Conservation (phyloP, 2,888 invertebrate species). For the Nebria salina region DNA sequence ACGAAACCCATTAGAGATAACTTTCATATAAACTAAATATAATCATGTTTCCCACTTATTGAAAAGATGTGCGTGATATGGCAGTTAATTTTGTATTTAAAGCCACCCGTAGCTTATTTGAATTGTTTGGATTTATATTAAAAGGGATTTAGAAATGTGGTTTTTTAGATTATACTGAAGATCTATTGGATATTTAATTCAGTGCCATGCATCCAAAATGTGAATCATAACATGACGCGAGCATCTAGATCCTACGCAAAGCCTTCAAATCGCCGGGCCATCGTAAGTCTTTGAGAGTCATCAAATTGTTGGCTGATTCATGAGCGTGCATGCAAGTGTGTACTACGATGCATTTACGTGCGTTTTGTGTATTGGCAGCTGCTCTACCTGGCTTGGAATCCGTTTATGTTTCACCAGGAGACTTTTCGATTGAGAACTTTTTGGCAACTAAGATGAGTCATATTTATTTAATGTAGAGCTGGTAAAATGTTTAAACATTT, state of each 20-base stretch:
- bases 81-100: no score
- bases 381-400: not conserved
- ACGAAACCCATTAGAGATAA: no score
- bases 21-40: no score
- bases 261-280: not conserved
- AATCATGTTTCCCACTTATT: no score
- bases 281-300: not conserved
- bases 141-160: not conserved
- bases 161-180: not conserved
- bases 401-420: not conserved
- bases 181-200: not conserved
- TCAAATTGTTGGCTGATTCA: slow-evolving; percentile 1
- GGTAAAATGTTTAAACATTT: not conserved
- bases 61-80: no score
- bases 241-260: not conserved
- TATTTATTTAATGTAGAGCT: not conserved
- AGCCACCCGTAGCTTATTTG: not conserved
- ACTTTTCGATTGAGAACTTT: not conserved
- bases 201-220: not conserved
- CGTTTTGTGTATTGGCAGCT: not conserved
- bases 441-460: not conserved
- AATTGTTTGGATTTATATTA: not conserved
- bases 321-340: not conserved
- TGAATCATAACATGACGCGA: not conserved
- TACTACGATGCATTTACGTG: not conserved